Base-by-base conservation (phyloP, 2,797 vertebrate species). In the Odontamblyopus lacepedii region DNA sequence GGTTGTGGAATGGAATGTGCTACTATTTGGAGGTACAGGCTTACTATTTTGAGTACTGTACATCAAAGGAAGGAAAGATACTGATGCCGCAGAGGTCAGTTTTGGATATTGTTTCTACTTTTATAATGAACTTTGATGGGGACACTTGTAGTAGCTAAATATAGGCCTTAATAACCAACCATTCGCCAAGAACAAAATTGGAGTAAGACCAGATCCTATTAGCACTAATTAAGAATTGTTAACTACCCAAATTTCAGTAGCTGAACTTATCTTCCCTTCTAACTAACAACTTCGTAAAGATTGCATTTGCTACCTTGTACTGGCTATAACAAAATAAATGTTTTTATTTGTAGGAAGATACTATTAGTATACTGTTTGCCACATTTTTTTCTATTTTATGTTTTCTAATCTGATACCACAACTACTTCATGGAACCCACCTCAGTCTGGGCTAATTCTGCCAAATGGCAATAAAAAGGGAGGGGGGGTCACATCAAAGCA, bases 181-280 rank as follows among this genome's bases (percentile, higher is more conserved):
- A n/a, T 63, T 41, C 44, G 35, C 62, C 62, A 44, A 63, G 62
- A 63, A 63, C 35, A 23, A 63, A 63, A 41, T 26, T n/a, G 6
- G 62, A 23, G 35, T 63, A 63, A 63, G 44, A 44, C 35, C 23
- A 50, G 15, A 50, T 29, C 64, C 44, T 8, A 66, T 66, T 66
- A 50, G 26, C 15, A 30, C 44, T 63, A 41, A 66, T 50, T 66
- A 48, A 51, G 29, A 50, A 50, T 29, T 66, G 64, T 44, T 18
- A 29, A 8, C 26, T 50, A 44, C 23, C 44, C 64, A 66, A 50
- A 66, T 15, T 66, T 30, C 44, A 50, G 7, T 1, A 30, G 26
- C 8, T 48, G 41, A 65, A 41, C 35, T n/a, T 63, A 19, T 66
- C 38, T 64, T 13, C 26, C 26, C 13, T 27, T 26, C 23, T 65